Base-by-base conservation (phyloP, 2,888 invertebrate species). In the Lamellibrachia satsuma region DNA sequence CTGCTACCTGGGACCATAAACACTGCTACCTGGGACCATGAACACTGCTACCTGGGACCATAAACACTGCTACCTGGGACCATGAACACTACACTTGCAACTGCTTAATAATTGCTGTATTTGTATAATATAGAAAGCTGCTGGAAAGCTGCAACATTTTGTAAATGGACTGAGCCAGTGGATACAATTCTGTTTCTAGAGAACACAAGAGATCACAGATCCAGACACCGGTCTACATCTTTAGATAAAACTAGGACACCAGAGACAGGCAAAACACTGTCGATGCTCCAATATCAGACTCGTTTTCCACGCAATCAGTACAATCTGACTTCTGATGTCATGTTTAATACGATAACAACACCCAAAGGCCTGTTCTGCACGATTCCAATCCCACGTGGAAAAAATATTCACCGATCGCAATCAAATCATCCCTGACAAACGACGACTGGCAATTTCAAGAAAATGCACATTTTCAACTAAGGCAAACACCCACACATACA, bases 271-370 rank as follows among this genome's bases (percentile, higher is more conserved):
- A 75, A 75, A 75, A 75, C 22, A n/a, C 75, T 75, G 75, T 75
- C 4, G 75, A 75, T 75, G 22, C 22, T 75, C 22, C 75, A n/a
- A 75, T 75, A 75, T 75, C 22, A 15, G 11, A 15, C 75, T n/a
- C 3, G 22, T 22, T 15, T 75, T 22, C 75, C 22, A 75, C 3
- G 3, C 75, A 75, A 75, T 75, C 22, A 75, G 75, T n/a, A 75
- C 75, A 75, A 75, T 75, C 75, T 75, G 22, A 3, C 75, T 75
- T 75, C 75, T 75, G 22, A 75, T 75, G 75, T 22, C 22, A 22
- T n/a, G 75, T 75, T 75, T 75, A 75, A 75, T 75, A 75, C n/a
- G 75, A 75, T 75, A 75, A 75, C 15, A 75, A n/a, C 75, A 75
- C 75, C 75, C 75, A 75, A 22, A 75, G 75, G 75, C 75, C 75